Base-by-base conservation (phyloP, 2,797 vertebrate genomes). In the Anguilla pacifica region DNA sequence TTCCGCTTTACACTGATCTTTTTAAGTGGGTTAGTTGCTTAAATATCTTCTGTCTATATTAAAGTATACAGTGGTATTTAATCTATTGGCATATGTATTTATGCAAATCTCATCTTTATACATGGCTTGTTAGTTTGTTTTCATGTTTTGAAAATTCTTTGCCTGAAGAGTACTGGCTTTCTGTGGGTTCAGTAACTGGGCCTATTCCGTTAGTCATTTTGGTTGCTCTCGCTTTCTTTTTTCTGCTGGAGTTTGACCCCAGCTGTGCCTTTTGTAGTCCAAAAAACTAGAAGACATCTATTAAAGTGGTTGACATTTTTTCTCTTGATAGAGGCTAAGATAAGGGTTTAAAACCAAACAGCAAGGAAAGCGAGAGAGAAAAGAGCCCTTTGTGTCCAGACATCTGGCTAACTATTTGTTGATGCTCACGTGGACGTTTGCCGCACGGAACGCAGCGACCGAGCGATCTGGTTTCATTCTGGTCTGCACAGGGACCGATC, bases 381-480 rank as follows among this genome's bases (percentile, higher is more conserved):
- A 49, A 79, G n/a, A 11, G 28, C 10, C 9, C n/a, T 81, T 88
- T 85, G 70, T 85, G 55, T 61, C 11, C 55, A 9, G 67, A 67
- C 70, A 85, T 79, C 70, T 88, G 83, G 53, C 83, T 81, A 85
- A 67, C 87, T 25, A n/a, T 88, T 88, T 85, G 72, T 79, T 79
- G 46, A 85, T 53, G 35, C 15, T 64, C n/a, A 19, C 39, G 11
- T 84, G 31, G 83, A 57, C 35, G 70, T 28, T n/a, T 72, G 67
- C 70, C 53, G 59, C 82, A 67, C 25, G 53, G 72, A 85, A 85
- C 61, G n/a, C 28, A 28, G 84, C 31, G 39, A 49, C 9, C 28
- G 72, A 25, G 22, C 43, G 57, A 85, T 88, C 87, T 59, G 77
- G 74, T 88, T 88, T 85, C 87, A 88, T 85, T 85, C 59, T 49